Base-by-base conservation (phyloP, 2,797 vertebrate genomes). In the Sebastes taczanowskii region DNA sequence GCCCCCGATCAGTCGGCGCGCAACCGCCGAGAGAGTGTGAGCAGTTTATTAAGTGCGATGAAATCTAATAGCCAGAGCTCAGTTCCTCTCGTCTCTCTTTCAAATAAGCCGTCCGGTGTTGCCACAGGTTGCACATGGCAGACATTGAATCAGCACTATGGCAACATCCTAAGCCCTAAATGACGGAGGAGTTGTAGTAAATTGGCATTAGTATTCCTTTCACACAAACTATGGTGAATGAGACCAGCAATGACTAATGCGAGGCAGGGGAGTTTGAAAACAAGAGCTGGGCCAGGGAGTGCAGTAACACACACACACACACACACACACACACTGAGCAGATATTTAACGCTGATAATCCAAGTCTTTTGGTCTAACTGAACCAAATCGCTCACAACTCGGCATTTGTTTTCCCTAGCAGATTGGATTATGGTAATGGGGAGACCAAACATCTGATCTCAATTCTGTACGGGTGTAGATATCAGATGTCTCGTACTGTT, bases 371-470 rank as follows among this genome's bases (percentile, higher is more conserved):
- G 71, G 61, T 81, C 56, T 84, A 66, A 38, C 65, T 66, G 74
- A 86, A 83, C 59, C 62, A 81, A 86, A 85, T 82, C 10, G 10
- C 77, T 83, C 55, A 69, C 69, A 76, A 76, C 42, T 75, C 71
- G 3, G 62, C 64, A 46, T 88, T 89, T 90, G 82, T 87, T 86
- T 92, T 84, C 81, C 58, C 74, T 32, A 7, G 42, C 72, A 85
- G 88, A 93, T 91, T 92, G 75, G 84, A 91, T 94, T 84, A 88
- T 79, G 77, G 76, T 90, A 80, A 92, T 86, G 70, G 78, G 52
- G 61, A 35, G 61, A 35, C 34, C 6, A 32, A 81, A 82, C 91
- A 89, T 93, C 87, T 94, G 91, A 93, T 92, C 75, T 83, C 63
- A 91, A 85, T 90, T 90, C 65, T 53, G 86, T 9, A 35, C 14